Conservation (phyloP, 2,797 vertebrate species). For the Ambastaia sidthimunki region DNA sequence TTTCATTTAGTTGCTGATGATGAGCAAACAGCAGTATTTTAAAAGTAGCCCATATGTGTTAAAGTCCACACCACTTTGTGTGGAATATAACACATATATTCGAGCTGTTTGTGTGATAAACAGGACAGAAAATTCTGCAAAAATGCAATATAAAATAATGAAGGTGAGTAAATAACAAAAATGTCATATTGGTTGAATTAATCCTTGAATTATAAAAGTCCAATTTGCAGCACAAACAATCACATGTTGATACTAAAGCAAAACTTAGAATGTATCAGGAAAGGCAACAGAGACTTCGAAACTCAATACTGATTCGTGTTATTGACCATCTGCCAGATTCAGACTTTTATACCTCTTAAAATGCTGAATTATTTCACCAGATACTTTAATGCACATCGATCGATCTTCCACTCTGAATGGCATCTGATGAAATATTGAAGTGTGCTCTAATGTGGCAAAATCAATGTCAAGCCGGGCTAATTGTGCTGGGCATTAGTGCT, state of each 20-base stretch:
- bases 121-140: no score
- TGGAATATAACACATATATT: no score
- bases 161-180: neutral
- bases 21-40: no score
- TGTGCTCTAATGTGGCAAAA: constrained; percentile 32
- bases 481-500: constrained; percentile 59
- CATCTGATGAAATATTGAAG: constrained; percentile 48
- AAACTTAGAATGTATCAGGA: constrained; percentile 26
- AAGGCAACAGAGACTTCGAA: no score
- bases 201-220: neutral
- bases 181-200: neutral
- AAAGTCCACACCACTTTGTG: no score
- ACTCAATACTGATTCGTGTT: neutral
- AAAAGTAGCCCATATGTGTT: no score
- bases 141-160: no score
- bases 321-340: constrained; percentile 25
- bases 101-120: no score
- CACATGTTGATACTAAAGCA: constrained; percentile 8
- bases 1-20: no score
- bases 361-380: constrained; percentile 29
- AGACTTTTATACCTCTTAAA: constrained; percentile 16
- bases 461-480: constrained; percentile 20
- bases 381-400: constrained; percentile 42
- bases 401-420: constrained; percentile 21
- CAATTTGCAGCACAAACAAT: neutral